phyloP scores from a whole-genome alignment of 2,113 vertebrate species.

The Gallinago undulata region DNA sequence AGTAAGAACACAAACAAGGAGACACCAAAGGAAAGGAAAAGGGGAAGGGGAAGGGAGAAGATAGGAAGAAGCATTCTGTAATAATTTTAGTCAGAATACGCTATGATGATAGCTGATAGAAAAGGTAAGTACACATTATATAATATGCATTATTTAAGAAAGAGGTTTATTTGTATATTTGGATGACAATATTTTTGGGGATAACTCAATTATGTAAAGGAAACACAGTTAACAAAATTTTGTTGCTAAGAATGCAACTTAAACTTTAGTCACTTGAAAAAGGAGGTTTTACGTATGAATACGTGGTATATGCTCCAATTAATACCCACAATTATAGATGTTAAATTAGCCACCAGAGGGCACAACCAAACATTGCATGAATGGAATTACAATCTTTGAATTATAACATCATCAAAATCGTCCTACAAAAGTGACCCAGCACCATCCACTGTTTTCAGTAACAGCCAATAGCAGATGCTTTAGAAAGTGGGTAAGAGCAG shows the following conservation, averaged over 20 bases:
- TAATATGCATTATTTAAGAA: not conserved
- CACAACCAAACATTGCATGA: not conserved
- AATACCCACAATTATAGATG: not conserved
- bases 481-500: not conserved
- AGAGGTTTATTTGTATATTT: not conserved
- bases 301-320: not conserved
- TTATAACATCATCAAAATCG: not conserved
- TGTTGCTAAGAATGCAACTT: not conserved
- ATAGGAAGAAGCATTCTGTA: not conserved
- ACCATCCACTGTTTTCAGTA: not conserved
- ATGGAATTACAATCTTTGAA: rapidly evolving
- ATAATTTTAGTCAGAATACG: not conserved
- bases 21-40: not conserved
- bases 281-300: not conserved
- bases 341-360: constrained; percentile 53
- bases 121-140: not conserved
- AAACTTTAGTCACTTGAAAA: not conserved
- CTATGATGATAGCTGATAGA: not conserved
- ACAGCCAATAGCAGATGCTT: not conserved
- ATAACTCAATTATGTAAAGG: not conserved
- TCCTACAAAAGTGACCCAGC: not conserved
- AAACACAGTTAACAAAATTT: not conserved
- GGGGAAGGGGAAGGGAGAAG: not conserved
- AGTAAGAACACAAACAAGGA: not conserved
- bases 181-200: not conserved